phyloP scores from a whole-genome alignment of 2,113 vertebrate genomes.

The Lipophrys pholis region DNA sequence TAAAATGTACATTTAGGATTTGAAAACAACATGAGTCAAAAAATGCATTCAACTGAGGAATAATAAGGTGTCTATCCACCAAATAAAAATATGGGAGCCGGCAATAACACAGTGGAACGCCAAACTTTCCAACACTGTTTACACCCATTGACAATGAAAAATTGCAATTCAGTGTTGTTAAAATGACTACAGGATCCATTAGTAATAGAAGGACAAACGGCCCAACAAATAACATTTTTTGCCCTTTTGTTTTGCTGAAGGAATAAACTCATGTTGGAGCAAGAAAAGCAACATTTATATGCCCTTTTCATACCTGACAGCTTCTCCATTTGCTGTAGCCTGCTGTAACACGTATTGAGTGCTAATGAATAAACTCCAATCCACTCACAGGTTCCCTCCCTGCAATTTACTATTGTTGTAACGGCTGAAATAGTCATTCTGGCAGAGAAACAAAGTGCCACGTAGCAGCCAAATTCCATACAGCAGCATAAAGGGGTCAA shows the following conservation, averaged over 20 bases:
- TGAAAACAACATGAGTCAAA: too few relatives aligned
- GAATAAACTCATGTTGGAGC: constrained; percentile 34
- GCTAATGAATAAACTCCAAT: constrained; percentile 44
- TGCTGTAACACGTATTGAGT: constrained; percentile 37
- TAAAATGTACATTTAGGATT: too few relatives aligned
- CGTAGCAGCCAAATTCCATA: constrained; percentile 29
- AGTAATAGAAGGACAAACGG: constrained; percentile 32
- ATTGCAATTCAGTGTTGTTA: not conserved
- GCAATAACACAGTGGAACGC: not conserved
- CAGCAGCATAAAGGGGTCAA: constrained; percentile 27
- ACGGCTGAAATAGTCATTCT: constrained; percentile 25
- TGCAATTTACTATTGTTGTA: constrained; percentile 35
- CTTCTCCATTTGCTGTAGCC: constrained; percentile 44
- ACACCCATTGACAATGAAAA: not conserved
- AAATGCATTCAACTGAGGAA: not conserved
- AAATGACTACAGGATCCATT: constrained; percentile 10
- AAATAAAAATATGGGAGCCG: not conserved
- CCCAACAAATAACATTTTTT: constrained; percentile 20
- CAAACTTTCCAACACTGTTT: constrained; percentile 3
- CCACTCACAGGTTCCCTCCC: constrained; percentile 3
- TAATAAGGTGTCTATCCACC: not conserved
- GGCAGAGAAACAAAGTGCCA: constrained; percentile 23
- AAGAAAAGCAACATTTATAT: constrained; percentile 42
- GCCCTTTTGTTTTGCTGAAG: constrained; percentile 38
- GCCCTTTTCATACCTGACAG: constrained; percentile 45